These are phyloP conservation scores for Corythornis cristatus DNA, from an alignment of 2,113 vertebrate genomes.

Conservation along the genomic window DNA sequence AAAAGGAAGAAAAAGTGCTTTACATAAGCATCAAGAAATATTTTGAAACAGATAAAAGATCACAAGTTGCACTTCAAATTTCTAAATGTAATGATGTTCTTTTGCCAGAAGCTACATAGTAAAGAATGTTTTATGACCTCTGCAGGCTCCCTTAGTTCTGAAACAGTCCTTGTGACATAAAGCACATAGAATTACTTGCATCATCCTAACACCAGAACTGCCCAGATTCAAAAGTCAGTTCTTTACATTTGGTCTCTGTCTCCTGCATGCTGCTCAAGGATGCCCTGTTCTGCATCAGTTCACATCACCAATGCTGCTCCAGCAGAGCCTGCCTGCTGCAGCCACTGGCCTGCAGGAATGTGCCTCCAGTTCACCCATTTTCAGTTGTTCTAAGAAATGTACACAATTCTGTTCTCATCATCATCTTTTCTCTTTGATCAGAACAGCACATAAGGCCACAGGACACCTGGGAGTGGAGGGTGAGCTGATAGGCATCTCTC, in stretches of 20 bases:
- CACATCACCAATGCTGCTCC: not conserved
- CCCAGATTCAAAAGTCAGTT: not conserved
- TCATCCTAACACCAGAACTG: not conserved
- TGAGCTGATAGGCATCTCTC: not conserved
- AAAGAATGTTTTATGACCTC: not conserved
- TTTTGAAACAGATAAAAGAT: not conserved
- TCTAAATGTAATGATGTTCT: not conserved
- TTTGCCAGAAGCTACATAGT: not conserved
- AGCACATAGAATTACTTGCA: not conserved
- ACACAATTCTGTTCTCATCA: not conserved
- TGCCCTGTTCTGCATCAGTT: not conserved
- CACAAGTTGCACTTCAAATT: not conserved
- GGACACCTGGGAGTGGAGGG: not conserved
- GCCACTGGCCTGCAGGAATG: not conserved
- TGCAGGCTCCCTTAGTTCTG: not conserved
- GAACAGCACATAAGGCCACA: rapidly evolving
- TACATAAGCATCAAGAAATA: not conserved
- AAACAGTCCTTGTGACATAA: not conserved
- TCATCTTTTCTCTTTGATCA: not conserved
- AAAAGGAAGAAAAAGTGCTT: constrained; percentile 50
- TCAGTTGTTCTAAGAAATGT: not conserved
- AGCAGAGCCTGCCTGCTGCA: not conserved
- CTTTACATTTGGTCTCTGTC: not conserved
- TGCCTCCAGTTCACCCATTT: not conserved
- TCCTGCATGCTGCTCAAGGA: not conserved